Base-by-base conservation (phyloP, 2,797 vertebrate genomes). In the Pseudopleuronectes americanus region DNA sequence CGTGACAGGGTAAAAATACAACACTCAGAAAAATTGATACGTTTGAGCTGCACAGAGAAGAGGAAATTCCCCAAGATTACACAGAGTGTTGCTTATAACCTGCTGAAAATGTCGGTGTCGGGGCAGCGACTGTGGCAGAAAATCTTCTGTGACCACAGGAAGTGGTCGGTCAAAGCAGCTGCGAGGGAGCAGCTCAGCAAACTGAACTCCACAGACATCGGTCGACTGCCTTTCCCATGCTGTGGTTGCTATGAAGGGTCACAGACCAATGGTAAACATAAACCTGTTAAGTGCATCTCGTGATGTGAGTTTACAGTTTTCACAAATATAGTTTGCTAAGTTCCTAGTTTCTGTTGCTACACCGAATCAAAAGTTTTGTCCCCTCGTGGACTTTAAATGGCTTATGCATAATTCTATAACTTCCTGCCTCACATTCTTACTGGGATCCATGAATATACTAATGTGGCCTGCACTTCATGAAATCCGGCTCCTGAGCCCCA, bases 121-220 rank as follows among this genome's bases (percentile, higher is more conserved):
- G 43, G n/a, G 41, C 57, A 56, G 31, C 75, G 71, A 63, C 43
- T 51, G 48, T n/a, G 52, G 64, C 28, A 60, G 72, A 76, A 68
- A 80, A 64, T 78, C 19, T 49, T 16, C 14, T 45, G 59, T 8
- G 64, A 82, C 82, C 84, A 87, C 85, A 87, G 79, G 87, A 90
- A 84, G 79, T 80, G 61, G 69, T 53, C 8, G 13, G 68, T 74
- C 75, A 68, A 56, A 67, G 59, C 56, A 49, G 68, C 61, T 54
- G 13, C 75, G 26, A 66, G 59, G 61, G 57, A 80, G 59, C 43
- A 45, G 48, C 53, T 64, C 31, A 57, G 55, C 65, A 74, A 71
- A 72, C 17, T 71, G 53, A 22, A 71, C 36, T 49, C 47, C 33
- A 21, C 64, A 52, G 54, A 73, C 28, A 54, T 57, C 58, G 41